phyloP scores from a whole-genome alignment of 1,140 invertebrate species.

The fruit fly (Drosophila melanogaster) region DNA sequence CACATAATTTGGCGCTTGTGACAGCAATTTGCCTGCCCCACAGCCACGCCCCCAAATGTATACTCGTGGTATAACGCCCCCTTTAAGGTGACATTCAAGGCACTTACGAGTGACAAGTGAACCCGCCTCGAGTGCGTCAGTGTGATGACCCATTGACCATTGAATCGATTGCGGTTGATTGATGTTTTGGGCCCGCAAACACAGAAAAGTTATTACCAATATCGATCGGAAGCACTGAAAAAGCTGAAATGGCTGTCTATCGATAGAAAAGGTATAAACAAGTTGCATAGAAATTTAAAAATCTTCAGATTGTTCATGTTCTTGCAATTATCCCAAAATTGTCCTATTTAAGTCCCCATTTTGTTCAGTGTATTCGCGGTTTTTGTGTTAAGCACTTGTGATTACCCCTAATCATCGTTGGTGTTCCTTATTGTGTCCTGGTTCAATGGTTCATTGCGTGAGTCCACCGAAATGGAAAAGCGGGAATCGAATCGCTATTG shows the following conservation, averaged over 20 bases:
- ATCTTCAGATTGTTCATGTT: no score
- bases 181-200: slow-evolving; percentile 36
- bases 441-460: slow-evolving; percentile 30
- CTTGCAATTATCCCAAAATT: neutral
- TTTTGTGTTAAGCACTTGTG: slow-evolving; percentile 64
- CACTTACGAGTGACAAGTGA: slow-evolving; percentile 47
- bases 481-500: slow-evolving; percentile 51
- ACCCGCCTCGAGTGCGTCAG: slow-evolving; percentile 10
- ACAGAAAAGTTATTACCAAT: slow-evolving; percentile 2
- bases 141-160: slow-evolving; percentile 58
- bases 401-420: slow-evolving; percentile 66
- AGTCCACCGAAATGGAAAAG: slow-evolving; percentile 27
- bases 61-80: neutral
- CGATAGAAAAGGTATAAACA: no score
- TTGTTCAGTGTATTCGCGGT: slow-evolving; percentile 3
- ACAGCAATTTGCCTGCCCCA: slow-evolving; percentile 69
- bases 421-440: slow-evolving; percentile 17
- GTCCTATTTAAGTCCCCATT: neutral
- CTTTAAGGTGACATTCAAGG: slow-evolving; percentile 22
- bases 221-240: slow-evolving; percentile 11
- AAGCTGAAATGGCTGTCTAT: neutral
- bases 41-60: slow-evolving; percentile 12
- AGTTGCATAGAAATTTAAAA: no score
- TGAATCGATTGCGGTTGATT: slow-evolving; percentile 47
- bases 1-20: slow-evolving; percentile 77